Evolutionary conservation across 2,888 invertebrate species (phyloP), one percentile per base, ranked within the genome.

Genomic region (Seira ritae): DNA sequence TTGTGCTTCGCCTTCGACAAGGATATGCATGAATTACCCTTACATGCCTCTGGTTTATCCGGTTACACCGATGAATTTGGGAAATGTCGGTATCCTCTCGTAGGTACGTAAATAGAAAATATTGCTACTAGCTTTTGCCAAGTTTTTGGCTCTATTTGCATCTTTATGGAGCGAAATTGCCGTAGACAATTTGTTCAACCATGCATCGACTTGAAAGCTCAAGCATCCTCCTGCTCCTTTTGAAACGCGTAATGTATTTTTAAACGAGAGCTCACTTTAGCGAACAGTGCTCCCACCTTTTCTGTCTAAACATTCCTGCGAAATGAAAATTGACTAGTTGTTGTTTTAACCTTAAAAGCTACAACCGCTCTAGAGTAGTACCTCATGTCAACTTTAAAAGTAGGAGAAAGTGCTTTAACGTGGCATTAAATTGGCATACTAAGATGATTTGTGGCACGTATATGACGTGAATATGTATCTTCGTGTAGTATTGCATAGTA

Each of bases 81-180:
- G 22, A 87, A 86, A 37, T 88, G 88, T 67, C 88, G 87, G 67
- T 88, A 88, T 65, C 87, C 87, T 31, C 81, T 88, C n/a, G 46
- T 80, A 20, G 79, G 88, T 88, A 85, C 85, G 86, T 83, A 50
- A 50, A 50, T 15, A n/a, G n/a, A n/a, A n/a, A n/a, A 15, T 50
- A 12, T 50, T 15, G 2, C 50, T n/a, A 42, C 50, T 50, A 8
- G 12, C 12, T 50, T 50, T 50, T 50, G 17, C 6, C 17, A 50
- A n/a, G 50, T 50, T 50, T n/a, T 50, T 12, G 12, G 50, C 50
- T 1, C 17, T 8, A 3, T 50, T 50, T 50, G 50, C 50, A 50
- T 50, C 3, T 50, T 50, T 50, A 50, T 50, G 50, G 50, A n/a
- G 17, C 17, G 50, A 50, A 50, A 50, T 50, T 50, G 50, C 50